Base-by-base conservation (phyloP, 2,888 invertebrate genomes). In the Mylabris sibirica region DNA sequence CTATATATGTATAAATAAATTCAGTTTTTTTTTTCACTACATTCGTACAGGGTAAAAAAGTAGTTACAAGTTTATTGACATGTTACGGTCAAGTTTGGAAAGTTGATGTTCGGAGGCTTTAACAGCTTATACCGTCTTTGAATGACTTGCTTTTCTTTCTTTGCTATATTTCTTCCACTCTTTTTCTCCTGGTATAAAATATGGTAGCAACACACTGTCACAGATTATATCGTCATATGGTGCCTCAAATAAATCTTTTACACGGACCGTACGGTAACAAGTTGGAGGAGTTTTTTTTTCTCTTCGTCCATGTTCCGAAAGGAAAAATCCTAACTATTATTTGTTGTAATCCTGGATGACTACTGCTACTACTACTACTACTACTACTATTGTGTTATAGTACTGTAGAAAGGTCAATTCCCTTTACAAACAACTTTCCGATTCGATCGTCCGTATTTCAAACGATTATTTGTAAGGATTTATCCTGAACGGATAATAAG, bases 211-310 rank as follows among this genome's bases (percentile, higher is more conserved):
- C 49, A 53, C 49, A 53, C 20, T 53, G 49, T 53, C 49, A 53
- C 22, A 53, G 49, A 53, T 53, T 53, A 53, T 53, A 53, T 53
- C 49, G 49, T 53, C 49, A 20, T 53, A 53, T 53, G 49, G 49
- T 53, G 49, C 49, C 49, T 22, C 8, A 53, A 53, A 53, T 53
- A 53, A 53, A 53, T 53, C 49, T 53, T 22, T 53, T 53, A 53
- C 20, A 9, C 49, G 49, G 20, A 53, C 49, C 11, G 44, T 17
- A 22, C 22, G 22, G 49, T 53, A 53, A 20, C 20, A 53, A 22
- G 49, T 53, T 53, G 49, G 20, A 53, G 20, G 20, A 53, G 49
- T 53, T 22, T 53, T 6, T 49, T 17, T 20, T 49, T 41, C 14
- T 41, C 14, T 41, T 41, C 4, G 17, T 53, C 1, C 3, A n/a